Conservation (phyloP, 2,888 invertebrate genomes). For the Dryomyza anilis region DNA sequence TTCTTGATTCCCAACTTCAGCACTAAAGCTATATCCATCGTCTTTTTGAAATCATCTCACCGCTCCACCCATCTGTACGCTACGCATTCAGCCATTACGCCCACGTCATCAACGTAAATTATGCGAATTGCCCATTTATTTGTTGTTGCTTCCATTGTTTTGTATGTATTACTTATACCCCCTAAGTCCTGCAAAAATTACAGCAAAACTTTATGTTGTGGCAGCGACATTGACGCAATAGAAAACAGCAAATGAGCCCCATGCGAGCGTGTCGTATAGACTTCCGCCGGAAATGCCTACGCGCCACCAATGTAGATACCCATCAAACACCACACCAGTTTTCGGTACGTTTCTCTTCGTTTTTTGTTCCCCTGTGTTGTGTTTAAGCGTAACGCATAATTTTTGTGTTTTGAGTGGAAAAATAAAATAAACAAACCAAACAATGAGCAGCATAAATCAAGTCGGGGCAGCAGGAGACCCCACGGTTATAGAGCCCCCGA, state of each 20-base stretch:
- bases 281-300: neutral
- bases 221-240: no score
- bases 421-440: no score
- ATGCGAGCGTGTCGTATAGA: neutral
- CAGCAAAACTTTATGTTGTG: neutral
- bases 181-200: neutral
- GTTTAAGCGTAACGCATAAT: no score
- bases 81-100: neutral
- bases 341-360: no score
- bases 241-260: no score
- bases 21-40: neutral
- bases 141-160: neutral
- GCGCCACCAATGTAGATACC: neutral
- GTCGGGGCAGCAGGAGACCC: no score
- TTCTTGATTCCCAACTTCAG: no score
- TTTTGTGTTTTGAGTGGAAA: no score
- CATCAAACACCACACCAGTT: no score
- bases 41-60: neutral
- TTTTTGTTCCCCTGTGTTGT: no score
- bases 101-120: constrained; percentile 9
- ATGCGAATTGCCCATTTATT: neutral
- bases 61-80: neutral
- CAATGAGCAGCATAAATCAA: no score
- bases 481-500: no score
- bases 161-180: neutral